Conservation (phyloP, 1,140 invertebrate genomes). For the Sminthurides bifidus region DNA sequence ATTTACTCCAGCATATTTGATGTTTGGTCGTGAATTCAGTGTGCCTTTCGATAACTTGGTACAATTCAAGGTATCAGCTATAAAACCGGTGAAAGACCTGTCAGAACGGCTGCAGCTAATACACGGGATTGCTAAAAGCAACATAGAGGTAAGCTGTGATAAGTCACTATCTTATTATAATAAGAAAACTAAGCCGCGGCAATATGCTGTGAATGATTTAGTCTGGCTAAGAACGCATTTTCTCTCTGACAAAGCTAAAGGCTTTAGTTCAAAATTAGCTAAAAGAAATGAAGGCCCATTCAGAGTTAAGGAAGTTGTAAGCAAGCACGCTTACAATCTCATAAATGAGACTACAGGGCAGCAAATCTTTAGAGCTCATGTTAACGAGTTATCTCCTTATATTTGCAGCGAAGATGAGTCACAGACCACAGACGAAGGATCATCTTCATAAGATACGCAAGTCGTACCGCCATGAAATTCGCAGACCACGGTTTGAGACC, state of each 20-base stretch:
- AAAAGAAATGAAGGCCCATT: slow-evolving; percentile 15
- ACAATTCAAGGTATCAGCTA: neutral
- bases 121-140: neutral
- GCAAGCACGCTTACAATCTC: slow-evolving; percentile 5
- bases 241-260: slow-evolving; percentile 13
- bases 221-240: slow-evolving; percentile 4
- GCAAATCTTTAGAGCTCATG: neutral
- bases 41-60: slow-evolving; percentile 11
- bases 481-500: no score
- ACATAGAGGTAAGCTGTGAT: neutral
- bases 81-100: neutral
- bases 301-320: neutral
- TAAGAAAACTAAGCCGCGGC: neutral
- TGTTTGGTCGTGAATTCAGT: slow-evolving; percentile 35
- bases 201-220: slow-evolving; percentile 8
- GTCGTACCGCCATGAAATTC: no score
- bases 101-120: neutral
- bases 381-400: slow-evolving; percentile 6
- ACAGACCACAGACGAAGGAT: no score
- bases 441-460: no score
- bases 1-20: slow-evolving; percentile 36
- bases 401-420: neutral
- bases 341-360: neutral
- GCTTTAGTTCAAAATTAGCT: slow-evolving; percentile 6
- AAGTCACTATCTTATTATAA: neutral